phyloP scores from a whole-genome alignment of 2,888 invertebrate genomes.

The Leptinotarsa peninsularis region DNA sequence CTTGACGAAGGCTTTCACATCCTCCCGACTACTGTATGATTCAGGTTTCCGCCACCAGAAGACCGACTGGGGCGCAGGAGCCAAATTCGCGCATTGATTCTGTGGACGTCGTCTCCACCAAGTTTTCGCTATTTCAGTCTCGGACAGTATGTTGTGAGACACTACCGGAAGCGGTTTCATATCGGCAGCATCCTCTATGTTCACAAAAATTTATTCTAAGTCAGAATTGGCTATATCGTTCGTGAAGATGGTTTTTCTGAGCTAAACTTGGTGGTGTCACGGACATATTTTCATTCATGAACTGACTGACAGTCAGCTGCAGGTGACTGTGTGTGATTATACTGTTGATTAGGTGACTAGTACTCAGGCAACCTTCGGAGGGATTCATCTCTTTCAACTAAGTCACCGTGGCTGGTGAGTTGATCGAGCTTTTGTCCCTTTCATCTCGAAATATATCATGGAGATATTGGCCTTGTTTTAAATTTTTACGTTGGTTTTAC shows the following conservation, averaged over 20 bases:
- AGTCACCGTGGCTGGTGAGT: constrained; percentile 63
- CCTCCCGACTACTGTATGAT: constrained; percentile 46
- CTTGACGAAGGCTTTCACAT: background rate
- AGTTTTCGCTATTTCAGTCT: constrained; percentile 53
- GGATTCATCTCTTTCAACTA: constrained; percentile 55
- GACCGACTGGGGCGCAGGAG: constrained; percentile 57
- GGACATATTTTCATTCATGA: constrained; percentile 1
- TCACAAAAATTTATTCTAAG: constrained; percentile 16
- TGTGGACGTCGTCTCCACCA: constrained; percentile 51
- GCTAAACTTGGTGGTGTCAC: constrained; percentile 17
- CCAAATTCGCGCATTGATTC: constrained; percentile 61
- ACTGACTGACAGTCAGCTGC: constrained; percentile 19
- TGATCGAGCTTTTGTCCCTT: constrained; percentile 22
- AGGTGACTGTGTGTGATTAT: constrained; percentile 46
- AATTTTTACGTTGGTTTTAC: too few species aligned
- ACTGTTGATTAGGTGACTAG: constrained; percentile 42
- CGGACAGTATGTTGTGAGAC: constrained; percentile 59
- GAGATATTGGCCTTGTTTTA: too few species aligned
- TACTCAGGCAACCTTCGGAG: constrained; percentile 44
- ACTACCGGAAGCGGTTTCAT: constrained; percentile 42
- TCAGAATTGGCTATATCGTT: constrained; percentile 25
- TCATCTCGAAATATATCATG: too few species aligned
- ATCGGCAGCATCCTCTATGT: constrained; percentile 30
- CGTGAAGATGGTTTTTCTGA: constrained; percentile 12
- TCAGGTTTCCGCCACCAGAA: constrained; percentile 56